Base-by-base conservation (phyloP, 1,140 invertebrate species). In the Babylonia areolata region DNA sequence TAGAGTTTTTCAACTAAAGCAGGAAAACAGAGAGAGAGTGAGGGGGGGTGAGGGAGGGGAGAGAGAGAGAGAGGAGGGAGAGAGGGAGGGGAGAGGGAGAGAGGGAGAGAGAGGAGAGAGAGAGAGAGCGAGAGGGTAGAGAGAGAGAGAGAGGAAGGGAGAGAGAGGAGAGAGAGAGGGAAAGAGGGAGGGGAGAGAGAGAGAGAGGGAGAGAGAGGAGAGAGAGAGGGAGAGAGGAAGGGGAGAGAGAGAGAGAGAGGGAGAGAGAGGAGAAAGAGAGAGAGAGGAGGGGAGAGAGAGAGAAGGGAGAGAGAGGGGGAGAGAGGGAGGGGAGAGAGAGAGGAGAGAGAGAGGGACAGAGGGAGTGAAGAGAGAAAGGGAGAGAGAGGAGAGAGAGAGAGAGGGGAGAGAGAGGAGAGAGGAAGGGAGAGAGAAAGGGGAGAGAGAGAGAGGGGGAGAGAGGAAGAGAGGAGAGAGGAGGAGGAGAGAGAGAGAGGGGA, bases 311-410 rank as follows among this genome's bases (percentile, higher is more conserved):
- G 20, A 20, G 46, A 20, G 20, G 97, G 79, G 97, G 93, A 94
- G 97, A 97, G 93, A 97, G 96, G 54, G 97, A 96, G 97, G 97
- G 97, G 88, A 51, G 89, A 40, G 77, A 51, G n/a, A 64, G 35
- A 28, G n/a, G 15, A 64, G 35, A 37, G 39, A 39, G 37, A 40
- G 75, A 85, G 39, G 31, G 40, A 78, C 11, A 78, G 40, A 33
- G 35, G 23, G 40, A 17, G 75, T 3, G 40, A 33, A 35, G 33
- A n/a, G 33, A n/a, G 39, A 35, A 79, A 39, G 64, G 31, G 33
- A n/a, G 42, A 71, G 82, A 78, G 58, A 71, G 58, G 79, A 35
- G 79, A 33, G 35, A 33, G 79, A 64, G 79, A 33, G 35, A 33
- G 42, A 40, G 42, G 42, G 35, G 58, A 84, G 82, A 79, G 33